Evolutionary conservation across 1,140 invertebrate genomes (phyloP).

Genomic region (Theocolax elegans): DNA sequence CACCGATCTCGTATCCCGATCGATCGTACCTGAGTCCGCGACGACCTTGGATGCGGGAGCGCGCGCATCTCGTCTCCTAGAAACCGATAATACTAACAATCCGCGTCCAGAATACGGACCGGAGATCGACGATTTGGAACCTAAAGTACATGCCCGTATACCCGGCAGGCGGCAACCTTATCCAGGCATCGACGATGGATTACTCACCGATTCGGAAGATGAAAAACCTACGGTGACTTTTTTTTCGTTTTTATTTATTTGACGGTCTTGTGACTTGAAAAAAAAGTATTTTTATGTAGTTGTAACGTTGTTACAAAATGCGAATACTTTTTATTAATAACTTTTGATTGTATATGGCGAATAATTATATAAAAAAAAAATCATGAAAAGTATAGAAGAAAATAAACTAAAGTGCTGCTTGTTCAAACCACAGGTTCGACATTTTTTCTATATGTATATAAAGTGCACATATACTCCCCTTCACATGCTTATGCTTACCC

Average conservation of each 20-base stretch:
- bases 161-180: slow-evolving; percentile 39
- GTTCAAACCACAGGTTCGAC: too few species aligned
- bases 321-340: too few species aligned
- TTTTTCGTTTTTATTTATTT: slow-evolving; percentile 37
- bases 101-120: slow-evolving; percentile 55
- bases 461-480: too few species aligned
- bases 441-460: too few species aligned
- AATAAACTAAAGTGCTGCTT: too few species aligned
- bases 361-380: too few species aligned
- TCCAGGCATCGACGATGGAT: slow-evolving; percentile 68
- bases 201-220: slow-evolving; percentile 50
- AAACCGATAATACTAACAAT: slow-evolving; percentile 52
- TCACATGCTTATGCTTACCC: too few species aligned
- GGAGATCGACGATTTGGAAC: slow-evolving; percentile 65
- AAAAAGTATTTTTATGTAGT: too few species aligned
- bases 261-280: too few species aligned
- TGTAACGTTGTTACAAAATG: too few species aligned
- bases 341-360: too few species aligned
- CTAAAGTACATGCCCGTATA: slow-evolving; percentile 57
- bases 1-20: background rate
- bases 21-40: background rate
- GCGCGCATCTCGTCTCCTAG: slow-evolving; percentile 36
- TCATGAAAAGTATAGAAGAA: too few species aligned
- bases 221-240: slow-evolving; percentile 30
- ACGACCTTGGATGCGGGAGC: background rate